A percentile compares a stretch with the other conserved stretches of the same genome.
Evolutionary conservation across 2,888 invertebrate species (phyloP).

Genomic region (Perithous albicinctus): DNA sequence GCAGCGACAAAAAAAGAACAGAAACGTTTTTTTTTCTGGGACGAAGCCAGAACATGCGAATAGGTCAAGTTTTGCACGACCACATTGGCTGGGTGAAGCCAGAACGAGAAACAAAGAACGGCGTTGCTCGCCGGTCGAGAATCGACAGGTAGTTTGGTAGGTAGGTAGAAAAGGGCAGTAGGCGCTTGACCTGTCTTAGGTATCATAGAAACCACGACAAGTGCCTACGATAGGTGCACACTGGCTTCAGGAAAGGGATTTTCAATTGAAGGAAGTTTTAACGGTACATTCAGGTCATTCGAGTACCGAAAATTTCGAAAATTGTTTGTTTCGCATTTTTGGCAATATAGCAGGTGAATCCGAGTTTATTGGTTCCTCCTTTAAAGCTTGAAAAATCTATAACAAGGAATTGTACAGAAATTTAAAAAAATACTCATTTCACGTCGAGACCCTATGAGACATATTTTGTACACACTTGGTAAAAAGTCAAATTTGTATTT

Average conservation of each 20-base stretch:
- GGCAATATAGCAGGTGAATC: too few species aligned
- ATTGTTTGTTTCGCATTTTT: too few species aligned
- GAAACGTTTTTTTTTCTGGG: constrained; percentile 32
- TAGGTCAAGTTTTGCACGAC: constrained; percentile 26
- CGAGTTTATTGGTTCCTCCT: too few species aligned
- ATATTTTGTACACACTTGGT: too few species aligned
- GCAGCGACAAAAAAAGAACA: constrained; percentile 35
- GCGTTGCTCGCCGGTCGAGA: constrained; percentile 19
- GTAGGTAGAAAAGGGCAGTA: neutral
- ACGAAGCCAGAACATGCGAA: constrained; percentile 45
- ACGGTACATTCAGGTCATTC: too few species aligned
- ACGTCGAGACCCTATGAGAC: too few species aligned
- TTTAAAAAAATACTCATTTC: too few species aligned
- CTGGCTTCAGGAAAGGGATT: constrained; percentile 7
- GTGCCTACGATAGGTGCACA: constrained; percentile 3
- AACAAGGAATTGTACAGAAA: too few species aligned
- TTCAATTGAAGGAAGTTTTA: neutral
- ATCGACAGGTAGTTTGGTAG: constrained; percentile 57
- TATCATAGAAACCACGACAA: constrained; percentile 19
- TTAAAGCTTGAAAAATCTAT: too few species aligned
- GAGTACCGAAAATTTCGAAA: too few species aligned
- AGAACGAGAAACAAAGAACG: constrained; percentile 20
- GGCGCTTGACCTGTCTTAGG: constrained; percentile 16
- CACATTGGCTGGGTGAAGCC: neutral
- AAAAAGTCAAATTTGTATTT: too few species aligned